Base-by-base conservation (phyloP, 2,113 vertebrate species). In the Apaloderma vittatum region DNA sequence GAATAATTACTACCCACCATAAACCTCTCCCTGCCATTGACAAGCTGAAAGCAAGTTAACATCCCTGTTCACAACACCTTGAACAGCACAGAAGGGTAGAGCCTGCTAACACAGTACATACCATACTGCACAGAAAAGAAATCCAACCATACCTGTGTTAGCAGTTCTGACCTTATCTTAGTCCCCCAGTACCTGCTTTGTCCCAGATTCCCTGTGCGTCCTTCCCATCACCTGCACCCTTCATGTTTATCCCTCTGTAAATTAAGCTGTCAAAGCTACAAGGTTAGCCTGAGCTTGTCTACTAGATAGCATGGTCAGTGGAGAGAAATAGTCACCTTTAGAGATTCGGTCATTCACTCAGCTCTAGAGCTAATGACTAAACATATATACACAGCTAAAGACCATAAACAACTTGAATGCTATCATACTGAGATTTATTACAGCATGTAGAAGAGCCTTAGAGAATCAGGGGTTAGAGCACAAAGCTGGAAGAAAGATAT, bases 241-340 rank as follows among this genome's bases (percentile, higher is more conserved):
- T 67, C 43, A 58, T 54, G 27, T 62, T 76, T 76, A 88, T 67
- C 29, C 70, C 58, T 55, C 74, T 62, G 58, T 30, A 91, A 93
- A 91, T 88, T 75, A 93, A 95, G 84, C 84, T 95, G 88, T 93
- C 88, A 85, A 58, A 51, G 55, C 76, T 89, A 45, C 52, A 52
- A 55, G 77, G 81, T 75, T 61, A 89, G 70, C 57, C 81, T 58
- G 83, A 5, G 4, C 86, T 43, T 55, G 51, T 65, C 76, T 71
- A 61, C 49, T 15, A 82, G 59, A 30, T 37, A 45, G 49, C 1
- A 0, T 2, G 36, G 66, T 29, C 57, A 83, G 76, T 51, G 34
- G 24, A 70, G 36, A 82, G 74, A 70, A 36, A 23, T 5, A 36
- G 72, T 92, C 92, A 83, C 89, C 86, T 78, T 86, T 72, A 71